Evolutionary conservation across 1,140 invertebrate species (phyloP), one percentile per base, ranked within the genome.

Genomic region (Hestina assimilis): DNA sequence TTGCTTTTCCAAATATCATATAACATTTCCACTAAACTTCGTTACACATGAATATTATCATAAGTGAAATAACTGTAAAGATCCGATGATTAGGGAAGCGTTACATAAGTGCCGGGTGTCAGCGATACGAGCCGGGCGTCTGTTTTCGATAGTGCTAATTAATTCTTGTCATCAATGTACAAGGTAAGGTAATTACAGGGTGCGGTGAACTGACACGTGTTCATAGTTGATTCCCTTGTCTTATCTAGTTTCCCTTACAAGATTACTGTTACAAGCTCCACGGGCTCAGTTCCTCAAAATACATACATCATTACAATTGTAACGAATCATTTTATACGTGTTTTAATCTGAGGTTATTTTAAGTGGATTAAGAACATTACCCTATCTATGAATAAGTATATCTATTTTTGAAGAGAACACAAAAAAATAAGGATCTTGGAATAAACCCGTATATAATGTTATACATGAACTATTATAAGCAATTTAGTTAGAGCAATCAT

Each of bases 61-160:
- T 28, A 29, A 9, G 15, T 15, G 15, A 12, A 29, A 45, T 20
- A 47, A n/a, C 8, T 33, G 45, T 17, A 28, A 46, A 38, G 14
- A 47, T 9, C 21, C 17, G 15, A 26, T 19, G 53, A 43, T 55
- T 55, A 55, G 20, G n/a, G n/a, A n/a, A 56, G 23, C 23, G 31
- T 23, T 31, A 26, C 21, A n/a, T 55, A 56, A 56, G 43, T 41
- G 31, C 21, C 20, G 29, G 50, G 56, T 59, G 61, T 63, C 56
- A 63, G 43, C 28, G 29, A 38, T 59, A 59, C 55, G 24, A 29
- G 26, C 24, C 45, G 33, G 59, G 28, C 60, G 58, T 63, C 69
- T 75, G 71, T 72, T 79, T 77, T 72, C 70, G 69, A 79, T 83
- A 73, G 68, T 68, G 72, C 75, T 81, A 76, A 83, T 83, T 82